Base-by-base conservation (phyloP, 2,888 invertebrate species). In the Epistrophe eligans region DNA sequence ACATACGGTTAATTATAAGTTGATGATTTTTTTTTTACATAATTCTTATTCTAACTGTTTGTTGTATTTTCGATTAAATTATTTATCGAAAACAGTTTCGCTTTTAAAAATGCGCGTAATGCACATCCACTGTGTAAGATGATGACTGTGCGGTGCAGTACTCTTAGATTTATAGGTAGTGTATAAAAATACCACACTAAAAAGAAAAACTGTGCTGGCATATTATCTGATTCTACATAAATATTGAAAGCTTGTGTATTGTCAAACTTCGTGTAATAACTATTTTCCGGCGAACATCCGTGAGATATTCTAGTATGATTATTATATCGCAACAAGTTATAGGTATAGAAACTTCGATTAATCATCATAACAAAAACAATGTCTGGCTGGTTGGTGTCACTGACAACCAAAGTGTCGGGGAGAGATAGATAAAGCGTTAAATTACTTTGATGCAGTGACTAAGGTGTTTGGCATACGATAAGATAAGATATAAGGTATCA, bases 231-330 rank as follows among this genome's bases (percentile, higher is more conserved):
- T 57, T 50, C 43, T 43, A 74, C 38, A n/a, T n/a, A n/a, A n/a
- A n/a, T n/a, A 74, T 77, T 70, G 67, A 52, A 81, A 66, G 60
- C 67, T 80, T 84, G 28, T 50, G 57, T 71, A 57, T 62, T 72
- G 79, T 76, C 67, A 72, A 43, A 67, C 67, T 52, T 82, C 28
- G 64, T 57, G 70, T 79, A 38, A 43, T 77, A 77, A 70, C 62
- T 76, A 52, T 77, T 40, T 57, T 84, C 64, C 50, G 57, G 45
- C 73, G 52, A 67, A 84, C 76, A 84, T 84, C 84, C 85, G 81
- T 85, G 85, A 81, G 81, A 85, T 73, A 71, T 81, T 77, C 60
- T 73, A 77, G 50, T 77, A 62, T 71, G 48, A 50, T 85, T 81
- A 50, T 85, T 81, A 77, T 74, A 85, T 77, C 70, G 60, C 77